Conservation (phyloP, 1,140 invertebrate species). For the Drosophila ogumai region DNA sequence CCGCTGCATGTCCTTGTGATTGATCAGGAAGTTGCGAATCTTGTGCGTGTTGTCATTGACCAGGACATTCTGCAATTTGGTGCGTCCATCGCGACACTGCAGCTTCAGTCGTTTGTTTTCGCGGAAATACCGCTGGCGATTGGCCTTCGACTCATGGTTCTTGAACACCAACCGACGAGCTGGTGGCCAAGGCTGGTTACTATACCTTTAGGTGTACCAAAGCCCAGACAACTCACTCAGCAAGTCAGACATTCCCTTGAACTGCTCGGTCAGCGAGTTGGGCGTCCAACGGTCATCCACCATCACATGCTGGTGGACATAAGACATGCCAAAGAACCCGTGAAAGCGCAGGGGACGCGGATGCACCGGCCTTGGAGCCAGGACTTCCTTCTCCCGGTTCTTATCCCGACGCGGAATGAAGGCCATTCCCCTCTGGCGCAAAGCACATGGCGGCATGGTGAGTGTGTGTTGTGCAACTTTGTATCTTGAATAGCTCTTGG, state of each 20-base stretch:
- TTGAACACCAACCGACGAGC: conserved; percentile 70
- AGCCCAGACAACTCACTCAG: conserved; percentile 53
- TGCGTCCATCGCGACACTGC: conserved; percentile 75
- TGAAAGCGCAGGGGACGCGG: conserved; percentile 67
- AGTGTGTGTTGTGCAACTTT: conserved; percentile 2
- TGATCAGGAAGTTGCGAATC: conserved; percentile 72
- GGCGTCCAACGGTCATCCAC: conserved; percentile 74
- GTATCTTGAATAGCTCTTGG: neutral
- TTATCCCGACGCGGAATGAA: conserved; percentile 24
- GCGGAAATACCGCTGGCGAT: conserved; percentile 57
- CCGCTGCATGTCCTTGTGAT: conserved; percentile 77
- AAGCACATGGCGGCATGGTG: conserved; percentile 65
- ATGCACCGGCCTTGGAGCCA: conserved; percentile 76
- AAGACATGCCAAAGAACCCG: conserved; percentile 75
- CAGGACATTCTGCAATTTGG: conserved; percentile 71
- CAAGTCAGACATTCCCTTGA: conserved; percentile 71
- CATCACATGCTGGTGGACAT: conserved; percentile 72
- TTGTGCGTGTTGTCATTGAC: conserved; percentile 62
- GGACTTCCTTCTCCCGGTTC: conserved; percentile 46
- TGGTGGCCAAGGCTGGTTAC: neutral
- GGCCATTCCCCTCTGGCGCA: conserved; percentile 48
- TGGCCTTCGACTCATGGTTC: conserved; percentile 64
- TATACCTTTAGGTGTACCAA: neutral
- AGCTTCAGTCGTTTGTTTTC: conserved; percentile 65
- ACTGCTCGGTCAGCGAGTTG: conserved; percentile 72